Evolutionary conservation across 2,113 vertebrate species (phyloP), one percentile per base, ranked within the genome.

Genomic region (Rattus norvegicus): DNA sequence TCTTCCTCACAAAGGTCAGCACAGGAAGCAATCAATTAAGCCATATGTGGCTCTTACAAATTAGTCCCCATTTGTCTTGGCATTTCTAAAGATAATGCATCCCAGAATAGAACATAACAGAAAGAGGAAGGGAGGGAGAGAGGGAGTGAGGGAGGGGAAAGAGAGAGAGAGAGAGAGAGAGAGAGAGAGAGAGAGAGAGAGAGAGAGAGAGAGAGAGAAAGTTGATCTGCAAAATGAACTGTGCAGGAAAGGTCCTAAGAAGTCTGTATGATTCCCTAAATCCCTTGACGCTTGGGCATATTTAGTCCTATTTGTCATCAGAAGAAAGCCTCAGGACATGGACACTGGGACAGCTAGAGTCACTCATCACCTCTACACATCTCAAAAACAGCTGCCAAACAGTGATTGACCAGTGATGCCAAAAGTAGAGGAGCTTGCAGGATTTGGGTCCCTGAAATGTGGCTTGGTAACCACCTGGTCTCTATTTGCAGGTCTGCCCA

Each of bases 1-100:
- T 80, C 63, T 22, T 96, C 77, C 70, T 90, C 90, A 94, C 20
- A 92, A 96, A 97, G 69, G 73, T 94, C 52, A 92, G 88, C 59
- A 36, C 81, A 95, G 88, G 90, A 90, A 94, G 20, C 85, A 97
- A 95, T 83, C 89, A 97, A 94, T 93, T 97, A 96, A 96, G 96
- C 69, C 20, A 19, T 47, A 88, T 96, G 93, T 59, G 97, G 28
- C 91, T 24, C 92, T 92, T 89, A 33, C 95, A 86, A 93, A 83
- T 96, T 72, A 96, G 28, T 56, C 92, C 33, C 89, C n/a, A 93
- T 94, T 97, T 97, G 90, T 92, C 90, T 97, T 2, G 0, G 93
- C 76, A 65, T 97, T 97, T 97, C 93, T 94, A 89, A 97, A 85
- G 94, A 63, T 75, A 84, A 88, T 65, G 54, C 26, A 59, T 4